Evolutionary conservation across 2,888 invertebrate species (phyloP).

Genomic region (Hypolimnas misippus): DNA sequence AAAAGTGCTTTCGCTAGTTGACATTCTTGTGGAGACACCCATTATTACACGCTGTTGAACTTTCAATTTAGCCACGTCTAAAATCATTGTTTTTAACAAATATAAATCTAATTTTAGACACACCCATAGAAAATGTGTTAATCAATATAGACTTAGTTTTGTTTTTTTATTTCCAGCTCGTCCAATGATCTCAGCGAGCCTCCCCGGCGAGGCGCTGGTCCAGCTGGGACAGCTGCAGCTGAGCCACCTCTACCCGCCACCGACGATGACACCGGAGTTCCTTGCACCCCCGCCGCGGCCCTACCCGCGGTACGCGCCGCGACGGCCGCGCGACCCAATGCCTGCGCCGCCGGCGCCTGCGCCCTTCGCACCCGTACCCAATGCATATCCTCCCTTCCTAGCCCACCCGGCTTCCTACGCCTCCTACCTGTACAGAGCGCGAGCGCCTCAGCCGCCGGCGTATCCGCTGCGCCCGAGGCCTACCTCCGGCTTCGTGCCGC

Average conservation of each 20-base stretch:
- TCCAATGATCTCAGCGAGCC: slow-evolving; percentile 88
- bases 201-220: slow-evolving; percentile 86
- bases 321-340: slow-evolving; percentile 66
- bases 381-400: slow-evolving; percentile 73
- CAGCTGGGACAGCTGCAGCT: slow-evolving; percentile 83
- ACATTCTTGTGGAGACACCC: too few species aligned
- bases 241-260: slow-evolving; percentile 81
- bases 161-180: slow-evolving; percentile 68
- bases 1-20: too few species aligned
- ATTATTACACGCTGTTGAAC: too few species aligned
- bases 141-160: background rate
- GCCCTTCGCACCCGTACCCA: slow-evolving; percentile 61
- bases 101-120: background rate
- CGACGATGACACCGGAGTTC: slow-evolving; percentile 85
- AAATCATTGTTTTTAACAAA: background rate
- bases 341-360: slow-evolving; percentile 62
- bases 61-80: too few species aligned
- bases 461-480: slow-evolving; percentile 71
- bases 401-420: slow-evolving; percentile 74
- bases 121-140: background rate
- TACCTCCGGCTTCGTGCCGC: slow-evolving; percentile 75
- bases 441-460: slow-evolving; percentile 63
- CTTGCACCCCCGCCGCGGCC: slow-evolving; percentile 87
- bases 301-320: slow-evolving; percentile 79
- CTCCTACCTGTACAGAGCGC: slow-evolving; percentile 73